Percentiles rank a stretch among this genome's conserved stretches.
phyloP scores from a whole-genome alignment of 2,797 vertebrate genomes.

The Chromobotia macracanthus region DNA sequence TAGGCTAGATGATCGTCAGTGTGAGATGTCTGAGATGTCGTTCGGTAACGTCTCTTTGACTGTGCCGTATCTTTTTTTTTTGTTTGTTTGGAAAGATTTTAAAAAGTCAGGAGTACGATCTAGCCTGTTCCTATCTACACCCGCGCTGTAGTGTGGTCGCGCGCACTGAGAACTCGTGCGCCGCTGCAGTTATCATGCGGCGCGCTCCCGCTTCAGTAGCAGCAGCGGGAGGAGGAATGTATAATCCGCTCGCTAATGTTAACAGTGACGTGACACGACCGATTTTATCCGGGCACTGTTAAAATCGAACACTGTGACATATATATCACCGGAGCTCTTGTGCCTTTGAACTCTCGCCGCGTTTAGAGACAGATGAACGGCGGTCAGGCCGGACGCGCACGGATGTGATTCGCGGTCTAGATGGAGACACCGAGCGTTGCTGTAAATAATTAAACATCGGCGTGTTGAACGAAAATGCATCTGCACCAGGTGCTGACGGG shows the following conservation, averaged over 20 bases:
- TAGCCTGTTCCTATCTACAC: slow-evolving; percentile 1
- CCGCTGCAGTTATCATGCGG: slow-evolving; percentile 41
- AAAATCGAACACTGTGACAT: not conserved
- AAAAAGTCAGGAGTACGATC: not conserved
- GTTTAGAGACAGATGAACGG: slow-evolving; percentile 19
- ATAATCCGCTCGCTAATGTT: slow-evolving; percentile 22
- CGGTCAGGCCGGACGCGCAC: slow-evolving; percentile 31
- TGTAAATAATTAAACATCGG: slow-evolving; percentile 60
- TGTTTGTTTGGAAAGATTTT: too few relatives aligned
- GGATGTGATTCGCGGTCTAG: slow-evolving; percentile 57
- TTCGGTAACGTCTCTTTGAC: too few relatives aligned
- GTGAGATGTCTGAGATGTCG: too few relatives aligned
- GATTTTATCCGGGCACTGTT: not conserved
- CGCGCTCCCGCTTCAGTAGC: slow-evolving; percentile 31
- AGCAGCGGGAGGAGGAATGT: slow-evolving; percentile 1
- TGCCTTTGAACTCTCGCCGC: slow-evolving; percentile 6
- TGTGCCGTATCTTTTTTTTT: too few relatives aligned
- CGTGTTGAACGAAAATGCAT: slow-evolving; percentile 72
- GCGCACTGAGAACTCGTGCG: slow-evolving; percentile 25
- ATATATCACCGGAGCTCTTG: not conserved
- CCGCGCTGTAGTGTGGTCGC: slow-evolving; percentile 2
- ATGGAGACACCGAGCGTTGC: slow-evolving; percentile 54
- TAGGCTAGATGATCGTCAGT: too few relatives aligned
- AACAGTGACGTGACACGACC: slow-evolving; percentile 14
- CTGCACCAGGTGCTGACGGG: slow-evolving; percentile 86